Base-by-base conservation (phyloP, 2,888 invertebrate species). In the Hydriomena furcata region DNA sequence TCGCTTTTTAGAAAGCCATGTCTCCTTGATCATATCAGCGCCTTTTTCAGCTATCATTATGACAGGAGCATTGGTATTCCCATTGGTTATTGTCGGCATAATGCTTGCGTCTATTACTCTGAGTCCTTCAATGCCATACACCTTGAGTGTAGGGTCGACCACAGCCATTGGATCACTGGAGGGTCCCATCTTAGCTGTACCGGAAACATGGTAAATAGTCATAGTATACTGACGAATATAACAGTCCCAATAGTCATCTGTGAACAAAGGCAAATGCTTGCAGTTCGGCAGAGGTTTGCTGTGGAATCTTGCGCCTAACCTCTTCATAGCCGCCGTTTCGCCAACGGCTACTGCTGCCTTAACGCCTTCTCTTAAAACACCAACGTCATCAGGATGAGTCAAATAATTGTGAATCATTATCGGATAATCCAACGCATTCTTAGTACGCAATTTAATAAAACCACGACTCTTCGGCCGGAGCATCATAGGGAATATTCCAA, bases 381-480 rank as follows among this genome's bases (percentile, higher is more conserved):
- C 92, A 0, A 97, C 94, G 66, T 98, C 98, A 52, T 95, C 94
- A 0, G 95, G 95, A 76, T 97, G 94, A 0, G 96, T 95, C 53
- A 99, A 88, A 74, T 99, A 99, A 78, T 98, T 98, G 70, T 98
- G 97, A 66, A 97, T 94, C 74, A 99, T 92, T 2, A 96, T 85
- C 0, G 99, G 99, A 77, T 97, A 95, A 5, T 96, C 94, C 71
- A 93, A 76, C 0, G 95, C 94, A 79, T 95, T 93, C 37, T 91
- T 92, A 0, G 93, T 92, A 34, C 91, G 91, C 1, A 98, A 79
- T 61, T 94, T 95, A 0, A 99, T 92, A 61, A 92, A 93, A 0
- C 99, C 99, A 3, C 94, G 91, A 48, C 97, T 96, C 68, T 96
- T 95, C 0, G 98, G 97, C 0, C 98, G 92, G 68, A 99, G 78